Evolutionary conservation across 2,113 vertebrate species (phyloP), one percentile per base, ranked within the genome.

Genomic region (Triplophysa siluroides): DNA sequence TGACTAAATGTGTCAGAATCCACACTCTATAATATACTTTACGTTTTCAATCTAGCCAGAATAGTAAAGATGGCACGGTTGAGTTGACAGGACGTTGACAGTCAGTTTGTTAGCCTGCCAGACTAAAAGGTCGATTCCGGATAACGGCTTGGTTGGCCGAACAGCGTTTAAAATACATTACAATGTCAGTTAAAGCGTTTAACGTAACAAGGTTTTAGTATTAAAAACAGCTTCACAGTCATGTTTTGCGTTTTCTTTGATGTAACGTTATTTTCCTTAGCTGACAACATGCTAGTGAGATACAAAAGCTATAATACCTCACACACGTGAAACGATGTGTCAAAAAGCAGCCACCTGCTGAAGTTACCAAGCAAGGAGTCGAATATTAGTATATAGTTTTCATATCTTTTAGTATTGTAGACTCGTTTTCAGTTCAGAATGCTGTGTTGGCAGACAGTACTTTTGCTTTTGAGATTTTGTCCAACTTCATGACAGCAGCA

Each of bases 91-190:
- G 45, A 54, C 7, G 6, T 54, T 54, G 62, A 54, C 75, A 21
- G 74, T 76, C 74, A 76, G 43, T 77, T 65, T 52, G 75, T 77
- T 77, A 65, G 75, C 62, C 11, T 52, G 19, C 61, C 61, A 21
- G 26, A 64, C 43, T 21, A 33, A 41, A 3, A 1, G 41, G 60
- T 76, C 43, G 38, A 45, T 45, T 45, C 23, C 21, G n/a, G 38
- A 4, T 63, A 63, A 76, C 60, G 16, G 13, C 23, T 61, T 61
- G 4, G 7, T 61, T 43, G 9, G 38, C 33, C 43, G 13, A 8
- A 24, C n/a, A 74, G n/a, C 14, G 21, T 56, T 72, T 18, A 24
- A 61, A 61, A 74, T 18, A 21, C 1, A n/a, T 24, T 26, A 45
- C 19, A 8, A 23, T 75, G 41, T 29, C 21, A 61, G 11, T n/a